Evolutionary conservation across 1,140 invertebrate species (phyloP).

Genomic region (Thalassaphorura encarpata): DNA sequence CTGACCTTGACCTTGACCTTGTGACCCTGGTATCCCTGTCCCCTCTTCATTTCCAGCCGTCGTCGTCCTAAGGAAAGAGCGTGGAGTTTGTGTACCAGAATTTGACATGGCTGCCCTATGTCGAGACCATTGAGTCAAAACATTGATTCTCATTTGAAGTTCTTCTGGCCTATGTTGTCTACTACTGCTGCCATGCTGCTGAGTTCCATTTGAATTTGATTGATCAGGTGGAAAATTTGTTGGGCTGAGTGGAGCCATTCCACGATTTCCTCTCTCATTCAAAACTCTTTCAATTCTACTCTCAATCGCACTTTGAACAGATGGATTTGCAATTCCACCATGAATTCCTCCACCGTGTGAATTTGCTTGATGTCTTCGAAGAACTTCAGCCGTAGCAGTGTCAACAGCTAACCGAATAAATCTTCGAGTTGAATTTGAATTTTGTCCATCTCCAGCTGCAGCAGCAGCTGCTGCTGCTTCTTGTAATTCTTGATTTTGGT

Average conservation of each 20-base stretch:
- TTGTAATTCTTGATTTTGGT: no score
- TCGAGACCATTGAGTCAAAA: not conserved
- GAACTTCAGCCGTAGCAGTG: slow-evolving; percentile 20
- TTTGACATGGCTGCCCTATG: not conserved
- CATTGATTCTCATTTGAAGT: not conserved
- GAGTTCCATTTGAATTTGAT: slow-evolving; percentile 1
- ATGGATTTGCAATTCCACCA: not conserved
- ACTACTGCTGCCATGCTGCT: no score
- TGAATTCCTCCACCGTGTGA: not conserved
- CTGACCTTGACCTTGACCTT: not conserved
- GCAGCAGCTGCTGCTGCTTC: not conserved
- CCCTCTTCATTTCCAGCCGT: not conserved
- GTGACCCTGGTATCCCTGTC: no score
- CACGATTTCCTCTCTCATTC: slow-evolving; percentile 30
- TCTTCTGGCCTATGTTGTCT: not conserved
- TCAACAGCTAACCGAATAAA: slow-evolving; percentile 28
- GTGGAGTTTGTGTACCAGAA: not conserved
- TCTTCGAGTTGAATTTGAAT: slow-evolving; percentile 2
- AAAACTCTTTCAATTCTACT: slow-evolving; percentile 32
- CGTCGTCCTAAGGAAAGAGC: not conserved
- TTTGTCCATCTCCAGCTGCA: not conserved
- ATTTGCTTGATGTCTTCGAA: slow-evolving; percentile 7
- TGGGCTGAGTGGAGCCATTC: slow-evolving; percentile 11
- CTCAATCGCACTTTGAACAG: slow-evolving; percentile 22
- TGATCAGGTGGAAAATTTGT: not conserved